These are phyloP conservation scores for Pelagia noctiluca DNA, from an alignment of 30 jellyfish, hydroid and myxozoan genomes.

Conservation along the genomic window DNA sequence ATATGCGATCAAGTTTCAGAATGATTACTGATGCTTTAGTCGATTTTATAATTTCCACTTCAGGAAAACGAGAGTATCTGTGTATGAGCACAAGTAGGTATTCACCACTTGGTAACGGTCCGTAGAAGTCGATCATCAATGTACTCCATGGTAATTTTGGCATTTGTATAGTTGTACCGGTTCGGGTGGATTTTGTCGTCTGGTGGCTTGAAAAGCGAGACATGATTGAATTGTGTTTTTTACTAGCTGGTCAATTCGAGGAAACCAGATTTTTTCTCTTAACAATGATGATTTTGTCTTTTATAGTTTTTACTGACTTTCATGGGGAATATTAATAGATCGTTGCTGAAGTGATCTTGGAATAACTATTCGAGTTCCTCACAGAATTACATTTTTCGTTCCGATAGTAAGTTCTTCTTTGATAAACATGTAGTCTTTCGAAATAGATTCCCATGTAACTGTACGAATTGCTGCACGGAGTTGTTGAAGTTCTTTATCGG, in stretches of 20 bases:
- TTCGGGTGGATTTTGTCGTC: constrained; percentile 33
- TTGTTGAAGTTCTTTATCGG: background rate
- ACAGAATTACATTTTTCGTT: background rate
- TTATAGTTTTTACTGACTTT: constrained; percentile 24
- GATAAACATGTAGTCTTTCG: background rate
- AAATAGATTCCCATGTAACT: background rate
- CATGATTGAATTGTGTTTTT: constrained; percentile 13
- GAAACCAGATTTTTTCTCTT: constrained; percentile 29
- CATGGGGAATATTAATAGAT: constrained; percentile 35
- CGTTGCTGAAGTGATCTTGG: constrained; percentile 11
- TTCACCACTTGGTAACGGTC: constrained; percentile 40
- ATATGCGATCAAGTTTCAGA: constrained; percentile 23
- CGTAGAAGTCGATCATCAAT: constrained; percentile 6
- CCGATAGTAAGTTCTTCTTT: constrained; percentile 12
- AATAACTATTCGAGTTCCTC: constrained; percentile 10
- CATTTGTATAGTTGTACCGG: constrained; percentile 6
- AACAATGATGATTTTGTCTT: too few relatives aligned
- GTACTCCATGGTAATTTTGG: constrained; percentile 32
- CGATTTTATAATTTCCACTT: constrained; percentile 35
- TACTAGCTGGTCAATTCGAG: constrained; percentile 17
- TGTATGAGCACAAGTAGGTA: constrained; percentile 16
- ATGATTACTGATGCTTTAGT: constrained; percentile 14
- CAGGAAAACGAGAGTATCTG: constrained; percentile 37
- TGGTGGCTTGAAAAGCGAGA: constrained; percentile 21
- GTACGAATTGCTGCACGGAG: constrained; percentile 20